Conservation (phyloP, 1,140 invertebrate species). For the Galendromus occidentalis region DNA sequence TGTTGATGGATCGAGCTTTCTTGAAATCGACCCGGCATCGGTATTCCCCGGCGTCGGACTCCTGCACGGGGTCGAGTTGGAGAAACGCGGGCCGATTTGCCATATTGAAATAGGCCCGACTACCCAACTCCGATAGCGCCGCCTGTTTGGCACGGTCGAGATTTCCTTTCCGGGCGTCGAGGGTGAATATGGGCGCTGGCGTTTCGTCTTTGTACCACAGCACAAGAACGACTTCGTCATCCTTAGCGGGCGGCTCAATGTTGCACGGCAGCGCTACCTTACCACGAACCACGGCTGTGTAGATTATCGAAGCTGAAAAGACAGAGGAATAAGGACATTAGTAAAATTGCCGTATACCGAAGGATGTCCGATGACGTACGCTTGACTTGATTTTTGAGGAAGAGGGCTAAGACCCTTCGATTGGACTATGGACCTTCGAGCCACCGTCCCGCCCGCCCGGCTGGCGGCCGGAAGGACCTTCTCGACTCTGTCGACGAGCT, state of each 20-base stretch:
- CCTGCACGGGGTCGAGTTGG: slow-evolving; percentile 50
- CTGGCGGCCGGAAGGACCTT: too few relatives aligned
- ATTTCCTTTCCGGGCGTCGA: slow-evolving; percentile 15
- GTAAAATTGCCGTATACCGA: too few relatives aligned
- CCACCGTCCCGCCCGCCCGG: too few relatives aligned
- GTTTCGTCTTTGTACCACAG: slow-evolving; percentile 65
- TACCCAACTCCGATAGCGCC: background rate
- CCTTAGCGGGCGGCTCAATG: slow-evolving; percentile 45
- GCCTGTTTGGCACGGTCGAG: slow-evolving; percentile 16
- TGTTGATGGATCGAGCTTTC: slow-evolving; percentile 68
- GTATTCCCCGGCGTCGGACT: slow-evolving; percentile 61
- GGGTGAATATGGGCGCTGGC: slow-evolving; percentile 60
- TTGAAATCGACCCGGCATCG: slow-evolving; percentile 70
- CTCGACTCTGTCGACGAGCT: too few relatives aligned
- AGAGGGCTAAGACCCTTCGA: too few relatives aligned
- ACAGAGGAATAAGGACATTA: background rate
- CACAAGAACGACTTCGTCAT: slow-evolving; percentile 69
- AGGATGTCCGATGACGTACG: too few relatives aligned
- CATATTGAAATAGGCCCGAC: slow-evolving; percentile 11
- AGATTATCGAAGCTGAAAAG: slow-evolving; percentile 19
- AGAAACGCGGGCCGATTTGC: slow-evolving; percentile 40
- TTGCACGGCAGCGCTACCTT: slow-evolving; percentile 60
- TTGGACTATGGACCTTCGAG: too few relatives aligned
- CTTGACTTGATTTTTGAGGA: too few relatives aligned
- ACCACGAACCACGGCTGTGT: slow-evolving; percentile 41